These are phyloP conservation scores for Neria commutata DNA, from an alignment of 2,888 invertebrate species.

Conservation along the genomic window DNA sequence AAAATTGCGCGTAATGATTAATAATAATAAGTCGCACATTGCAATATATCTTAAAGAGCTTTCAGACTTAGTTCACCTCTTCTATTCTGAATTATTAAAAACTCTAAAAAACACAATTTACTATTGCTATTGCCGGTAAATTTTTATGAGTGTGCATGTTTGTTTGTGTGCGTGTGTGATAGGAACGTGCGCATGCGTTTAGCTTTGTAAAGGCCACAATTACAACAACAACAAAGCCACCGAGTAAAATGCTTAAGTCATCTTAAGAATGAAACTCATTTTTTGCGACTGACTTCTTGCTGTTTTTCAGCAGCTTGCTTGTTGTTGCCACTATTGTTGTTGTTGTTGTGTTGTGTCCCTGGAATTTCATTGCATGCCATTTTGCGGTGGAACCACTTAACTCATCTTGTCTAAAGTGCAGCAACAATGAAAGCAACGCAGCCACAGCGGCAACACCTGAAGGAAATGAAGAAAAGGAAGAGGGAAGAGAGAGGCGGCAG, in stretches of 20 bases:
- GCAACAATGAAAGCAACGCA: constrained; percentile 30
- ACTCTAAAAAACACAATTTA: too few relatives aligned
- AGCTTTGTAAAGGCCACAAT: not conserved
- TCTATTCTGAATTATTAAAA: too few relatives aligned
- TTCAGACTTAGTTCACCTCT: too few relatives aligned
- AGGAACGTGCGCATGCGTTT: constrained; percentile 9
- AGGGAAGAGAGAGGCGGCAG: constrained; percentile 17
- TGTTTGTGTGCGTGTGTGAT: not conserved
- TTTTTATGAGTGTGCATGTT: too few relatives aligned
- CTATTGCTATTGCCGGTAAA: too few relatives aligned
- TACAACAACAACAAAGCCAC: constrained; percentile 8
- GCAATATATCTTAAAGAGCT: too few relatives aligned
- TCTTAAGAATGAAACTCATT: constrained; percentile 28
- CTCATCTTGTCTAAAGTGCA: constrained; percentile 46
- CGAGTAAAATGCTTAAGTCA: constrained; percentile 31
- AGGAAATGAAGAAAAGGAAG: constrained; percentile 34
- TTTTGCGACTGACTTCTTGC: constrained; percentile 4
- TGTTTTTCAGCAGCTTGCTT: not conserved
- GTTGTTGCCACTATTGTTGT: constrained; percentile 22
- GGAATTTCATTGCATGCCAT: constrained; percentile 33
- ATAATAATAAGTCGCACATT: too few relatives aligned
- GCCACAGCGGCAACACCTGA: constrained; percentile 14
- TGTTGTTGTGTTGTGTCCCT: constrained; percentile 35
- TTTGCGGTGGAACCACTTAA: constrained; percentile 39
- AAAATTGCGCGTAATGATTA: too few relatives aligned